Evolutionary conservation across 2,797 vertebrate species (phyloP), one percentile per base, ranked within the genome.

Genomic region (Atherinosoma microstoma): DNA sequence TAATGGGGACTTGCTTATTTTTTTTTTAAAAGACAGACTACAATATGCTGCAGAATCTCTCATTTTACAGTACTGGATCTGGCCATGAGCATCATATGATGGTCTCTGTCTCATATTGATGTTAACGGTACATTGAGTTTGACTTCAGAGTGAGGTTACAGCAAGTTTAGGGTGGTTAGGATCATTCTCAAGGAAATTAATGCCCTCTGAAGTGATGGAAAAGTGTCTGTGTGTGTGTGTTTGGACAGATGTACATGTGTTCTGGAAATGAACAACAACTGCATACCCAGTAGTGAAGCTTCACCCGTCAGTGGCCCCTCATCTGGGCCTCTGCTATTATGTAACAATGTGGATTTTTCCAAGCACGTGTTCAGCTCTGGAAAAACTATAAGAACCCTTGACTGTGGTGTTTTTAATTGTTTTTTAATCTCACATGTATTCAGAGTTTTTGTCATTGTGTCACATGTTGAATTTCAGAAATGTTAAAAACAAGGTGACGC

Each of bases 281-380:
- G 15, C 6, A 38, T 15, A 57, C 13, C 38, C 61, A 64, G 62
- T 62, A 58, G 75, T 40, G 22, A 22, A 76, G 68, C 57, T 58
- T 73, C 68, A 58, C 49, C 71, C 74, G 63, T 57, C 61, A 45
- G 24, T 61, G 30, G 40, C 58, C 72, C 78, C 58, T 73, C 24
- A 27, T 35, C 62, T 40, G 29, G 67, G 78, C 70, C 78, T 70
- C 67, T 61, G 47, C 20, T 51, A 3, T 85, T 83, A 81, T 70
- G 70, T 66, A 87, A 87, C 75, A 67, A 9, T 67, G 42, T 79
- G 84, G 57, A 34, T 72, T 89, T 86, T 82, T 83, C 80, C 69
- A 0, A 77, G 67, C 71, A 56, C 71, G 66, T 54, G 57, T 61
- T 83, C 61, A 64, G 40, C 65, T 57, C 68, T 66, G 83, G 70